Conservation (phyloP, 2,888 invertebrate genomes). For the Teinopalpus imperialis region DNA sequence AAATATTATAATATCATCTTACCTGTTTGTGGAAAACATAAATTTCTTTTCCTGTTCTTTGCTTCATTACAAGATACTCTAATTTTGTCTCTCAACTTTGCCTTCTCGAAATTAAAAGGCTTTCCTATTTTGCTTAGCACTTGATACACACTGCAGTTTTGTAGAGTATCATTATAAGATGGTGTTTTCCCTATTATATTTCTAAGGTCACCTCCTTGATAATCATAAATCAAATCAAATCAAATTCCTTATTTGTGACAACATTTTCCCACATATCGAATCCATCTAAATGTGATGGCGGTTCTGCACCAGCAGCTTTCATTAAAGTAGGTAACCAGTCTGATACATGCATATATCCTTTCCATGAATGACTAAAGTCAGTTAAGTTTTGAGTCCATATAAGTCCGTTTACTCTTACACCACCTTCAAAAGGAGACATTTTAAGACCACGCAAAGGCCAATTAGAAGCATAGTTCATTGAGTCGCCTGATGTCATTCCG, state of each 20-base stretch:
- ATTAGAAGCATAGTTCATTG: conserved; percentile 89
- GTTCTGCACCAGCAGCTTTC: conserved; percentile 48
- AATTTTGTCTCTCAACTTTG: conserved; percentile 41
- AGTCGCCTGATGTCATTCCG: conserved; percentile 87
- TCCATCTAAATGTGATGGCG: conserved; percentile 56
- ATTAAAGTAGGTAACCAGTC: conserved; percentile 92
- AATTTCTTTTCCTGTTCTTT: conserved; percentile 22
- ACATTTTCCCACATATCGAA: conserved; percentile 62
- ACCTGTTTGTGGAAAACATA: conserved; percentile 57
- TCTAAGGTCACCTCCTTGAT: conserved; percentile 52
- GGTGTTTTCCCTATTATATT: conserved; percentile 50
- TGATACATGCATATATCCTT: conserved; percentile 86
- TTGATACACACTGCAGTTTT: conserved; percentile 44
- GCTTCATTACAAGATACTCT: conserved; percentile 43
- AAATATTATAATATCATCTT: conserved; percentile 25
- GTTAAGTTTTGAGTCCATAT: conserved; percentile 82
- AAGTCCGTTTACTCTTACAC: conserved; percentile 86
- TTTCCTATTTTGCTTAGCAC: conserved; percentile 44
- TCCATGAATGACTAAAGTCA: conserved; percentile 64
- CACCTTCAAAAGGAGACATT: conserved; percentile 92
- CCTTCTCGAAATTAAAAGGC: conserved; percentile 37
- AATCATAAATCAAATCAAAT: conserved; percentile 64
- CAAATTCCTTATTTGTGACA: conserved; percentile 44
- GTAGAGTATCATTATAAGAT: conserved; percentile 46
- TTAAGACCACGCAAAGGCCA: conserved; percentile 90